These are phyloP conservation scores for Sanderia malayensis DNA, from an alignment of 30 jellyfish, hydroid and myxozoan genomes.

Conservation along the genomic window DNA sequence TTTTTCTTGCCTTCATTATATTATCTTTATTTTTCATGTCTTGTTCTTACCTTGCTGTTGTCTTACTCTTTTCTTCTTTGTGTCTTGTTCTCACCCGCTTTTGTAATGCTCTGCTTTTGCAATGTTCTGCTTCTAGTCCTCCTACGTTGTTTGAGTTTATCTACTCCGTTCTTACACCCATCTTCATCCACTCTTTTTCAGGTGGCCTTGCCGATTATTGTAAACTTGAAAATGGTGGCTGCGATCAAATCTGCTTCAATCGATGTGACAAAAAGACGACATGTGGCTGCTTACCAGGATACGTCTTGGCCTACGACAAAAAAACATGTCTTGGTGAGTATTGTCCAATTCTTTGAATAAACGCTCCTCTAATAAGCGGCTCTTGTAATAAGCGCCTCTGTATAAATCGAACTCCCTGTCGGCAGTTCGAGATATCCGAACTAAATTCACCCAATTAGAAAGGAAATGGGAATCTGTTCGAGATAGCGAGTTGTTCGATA, in stretches of 20 bases:
- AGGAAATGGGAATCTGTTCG: no score
- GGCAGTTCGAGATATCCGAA: no score
- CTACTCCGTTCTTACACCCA: neutral
- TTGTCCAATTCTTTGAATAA: neutral
- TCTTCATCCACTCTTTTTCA: constrained; percentile 1
- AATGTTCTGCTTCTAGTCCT: no score
- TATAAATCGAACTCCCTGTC: no score
- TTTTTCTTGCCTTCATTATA: no score
- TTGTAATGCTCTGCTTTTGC: no score
- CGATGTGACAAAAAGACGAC: constrained; percentile 78
- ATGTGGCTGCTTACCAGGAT: constrained; percentile 89
- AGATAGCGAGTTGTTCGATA: no score
- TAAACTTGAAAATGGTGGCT: constrained; percentile 94
- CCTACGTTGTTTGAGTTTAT: no score
- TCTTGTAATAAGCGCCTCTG: no score
- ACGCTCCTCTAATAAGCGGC: no score
- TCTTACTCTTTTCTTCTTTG: no score
- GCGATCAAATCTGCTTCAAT: constrained; percentile 87
- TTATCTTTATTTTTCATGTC: neutral
- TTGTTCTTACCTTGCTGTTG: neutral
- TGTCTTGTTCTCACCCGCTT: neutral
- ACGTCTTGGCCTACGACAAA: constrained; percentile 86
- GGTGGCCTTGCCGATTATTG: constrained; percentile 97
- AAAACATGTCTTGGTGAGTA: constrained; percentile 90
- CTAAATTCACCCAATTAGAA: no score